Percentiles rank a stretch among this genome's conserved stretches.
Evolutionary conservation across 2,113 vertebrate genomes (phyloP).

Genomic region (Lepus europaeus): DNA sequence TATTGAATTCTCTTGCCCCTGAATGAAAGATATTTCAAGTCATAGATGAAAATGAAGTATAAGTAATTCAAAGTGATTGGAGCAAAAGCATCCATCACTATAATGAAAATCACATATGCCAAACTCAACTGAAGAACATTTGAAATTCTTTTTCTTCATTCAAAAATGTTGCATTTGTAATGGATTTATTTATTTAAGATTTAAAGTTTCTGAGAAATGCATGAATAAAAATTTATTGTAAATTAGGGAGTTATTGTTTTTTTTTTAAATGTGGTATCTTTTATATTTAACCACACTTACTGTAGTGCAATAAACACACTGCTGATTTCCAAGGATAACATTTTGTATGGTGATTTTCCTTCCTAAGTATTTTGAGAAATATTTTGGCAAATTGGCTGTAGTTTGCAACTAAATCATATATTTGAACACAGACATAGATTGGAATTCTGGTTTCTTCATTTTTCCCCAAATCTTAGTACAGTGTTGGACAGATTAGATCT

Average conservation of each 20-base stretch:
- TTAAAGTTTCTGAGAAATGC: constrained; percentile 9
- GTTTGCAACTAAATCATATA: neutral
- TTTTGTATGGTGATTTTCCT: neutral
- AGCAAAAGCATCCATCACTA: constrained; percentile 50
- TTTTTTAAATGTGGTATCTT: neutral
- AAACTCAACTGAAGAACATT: neutral
- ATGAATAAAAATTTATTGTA: constrained; percentile 5
- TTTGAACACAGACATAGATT: neutral
- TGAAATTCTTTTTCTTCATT: neutral
- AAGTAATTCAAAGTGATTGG: constrained; percentile 80
- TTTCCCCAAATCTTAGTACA: neutral
- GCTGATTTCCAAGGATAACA: neutral
- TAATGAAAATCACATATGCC: neutral
- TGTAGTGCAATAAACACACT: neutral
- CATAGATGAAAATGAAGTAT: constrained; percentile 81
- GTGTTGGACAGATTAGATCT: neutral
- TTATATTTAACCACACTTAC: neutral
- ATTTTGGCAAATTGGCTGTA: neutral
- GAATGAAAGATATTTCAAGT: constrained; percentile 75
- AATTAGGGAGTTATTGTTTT: neutral
- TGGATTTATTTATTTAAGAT: neutral
- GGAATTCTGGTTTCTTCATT: neutral
- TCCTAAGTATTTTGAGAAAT: neutral
- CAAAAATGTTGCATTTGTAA: constrained; percentile 19
- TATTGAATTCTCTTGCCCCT: constrained; percentile 41